Conservation (phyloP, 2,797 vertebrate species). For the Gymnopithys bicolor region DNA sequence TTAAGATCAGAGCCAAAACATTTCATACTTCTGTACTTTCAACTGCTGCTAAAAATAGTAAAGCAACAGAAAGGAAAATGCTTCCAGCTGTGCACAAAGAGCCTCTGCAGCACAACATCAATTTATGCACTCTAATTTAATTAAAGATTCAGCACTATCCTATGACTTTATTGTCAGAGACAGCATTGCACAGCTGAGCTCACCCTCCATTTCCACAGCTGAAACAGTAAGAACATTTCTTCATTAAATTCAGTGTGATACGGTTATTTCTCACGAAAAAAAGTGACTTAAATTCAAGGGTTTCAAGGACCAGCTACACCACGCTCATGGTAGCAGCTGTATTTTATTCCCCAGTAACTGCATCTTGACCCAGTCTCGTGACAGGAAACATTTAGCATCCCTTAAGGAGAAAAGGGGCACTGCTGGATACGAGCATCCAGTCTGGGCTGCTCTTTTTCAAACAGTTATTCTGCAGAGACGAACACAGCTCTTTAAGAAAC, state of each 20-base stretch:
- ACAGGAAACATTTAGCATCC: not conserved
- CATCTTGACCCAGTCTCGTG: not conserved
- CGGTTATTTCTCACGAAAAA: slow-evolving; percentile 45
- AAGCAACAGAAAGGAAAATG: slow-evolving; percentile 32
- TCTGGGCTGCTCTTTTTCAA: not conserved
- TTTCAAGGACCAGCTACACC: not conserved
- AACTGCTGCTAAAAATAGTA: slow-evolving; percentile 62
- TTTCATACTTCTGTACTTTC: slow-evolving; percentile 50
- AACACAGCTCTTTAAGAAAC: not conserved
- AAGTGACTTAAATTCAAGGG: not conserved
- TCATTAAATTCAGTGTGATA: slow-evolving; percentile 33
- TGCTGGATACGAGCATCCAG: not conserved
- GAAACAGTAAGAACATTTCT: not conserved
- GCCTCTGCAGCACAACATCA: slow-evolving; percentile 56
- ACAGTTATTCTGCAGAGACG: not conserved
- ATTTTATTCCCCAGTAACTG: slow-evolving; percentile 14
- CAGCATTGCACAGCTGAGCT: slow-evolving; percentile 12
- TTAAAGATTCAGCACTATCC: slow-evolving; percentile 42
- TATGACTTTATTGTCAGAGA: not conserved
- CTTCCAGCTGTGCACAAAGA: slow-evolving; percentile 56
- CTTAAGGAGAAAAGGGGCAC: not conserved
- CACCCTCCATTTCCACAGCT: slow-evolving; percentile 27
- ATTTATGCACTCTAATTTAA: slow-evolving; percentile 48
- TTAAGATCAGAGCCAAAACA: slow-evolving; percentile 50
- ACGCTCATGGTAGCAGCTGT: not conserved